These are phyloP conservation scores for Erythrolamprus reginae DNA, from an alignment of 2,113 vertebrate genomes.

Conservation along the genomic window DNA sequence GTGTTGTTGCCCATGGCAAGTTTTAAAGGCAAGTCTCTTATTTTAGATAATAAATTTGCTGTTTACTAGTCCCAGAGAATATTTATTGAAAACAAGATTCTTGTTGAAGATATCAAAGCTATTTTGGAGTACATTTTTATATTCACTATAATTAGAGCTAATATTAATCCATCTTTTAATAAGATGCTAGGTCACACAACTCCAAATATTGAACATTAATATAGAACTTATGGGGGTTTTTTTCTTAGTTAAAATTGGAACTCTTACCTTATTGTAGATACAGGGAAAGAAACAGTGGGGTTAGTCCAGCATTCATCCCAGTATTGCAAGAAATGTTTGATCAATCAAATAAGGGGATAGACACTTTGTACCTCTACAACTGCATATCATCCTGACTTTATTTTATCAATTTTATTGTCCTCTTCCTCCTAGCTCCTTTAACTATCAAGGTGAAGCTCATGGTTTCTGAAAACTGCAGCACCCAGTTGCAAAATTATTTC, in stretches of 20 bases:
- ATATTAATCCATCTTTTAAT: neutral
- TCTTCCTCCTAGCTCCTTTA: neutral
- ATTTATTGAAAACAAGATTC: neutral
- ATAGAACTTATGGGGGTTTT: neutral
- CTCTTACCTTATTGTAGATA: neutral
- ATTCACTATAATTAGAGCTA: constrained; percentile 5
- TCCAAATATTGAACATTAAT: neutral
- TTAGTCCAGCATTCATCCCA: neutral
- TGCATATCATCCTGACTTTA: neutral
- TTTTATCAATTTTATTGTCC: neutral
- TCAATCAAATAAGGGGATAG: neutral
- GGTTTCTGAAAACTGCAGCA: neutral
- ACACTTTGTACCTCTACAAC: neutral
- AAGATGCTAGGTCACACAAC: constrained; percentile 14
- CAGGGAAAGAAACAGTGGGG: neutral
- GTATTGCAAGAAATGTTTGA: neutral
- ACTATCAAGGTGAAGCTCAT: neutral
- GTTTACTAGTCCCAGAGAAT: neutral
- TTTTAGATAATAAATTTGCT: constrained; percentile 18
- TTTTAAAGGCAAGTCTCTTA: constrained; percentile 5
- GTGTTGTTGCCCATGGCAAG: neutral
- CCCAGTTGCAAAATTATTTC: neutral
- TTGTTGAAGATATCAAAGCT: neutral
- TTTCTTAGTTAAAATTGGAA: neutral
- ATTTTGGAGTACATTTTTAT: neutral